Percentiles rank a stretch among this genome's conserved stretches.
phyloP scores from a whole-genome alignment of 2,113 vertebrate genomes.

The Tragelaphus scriptus region DNA sequence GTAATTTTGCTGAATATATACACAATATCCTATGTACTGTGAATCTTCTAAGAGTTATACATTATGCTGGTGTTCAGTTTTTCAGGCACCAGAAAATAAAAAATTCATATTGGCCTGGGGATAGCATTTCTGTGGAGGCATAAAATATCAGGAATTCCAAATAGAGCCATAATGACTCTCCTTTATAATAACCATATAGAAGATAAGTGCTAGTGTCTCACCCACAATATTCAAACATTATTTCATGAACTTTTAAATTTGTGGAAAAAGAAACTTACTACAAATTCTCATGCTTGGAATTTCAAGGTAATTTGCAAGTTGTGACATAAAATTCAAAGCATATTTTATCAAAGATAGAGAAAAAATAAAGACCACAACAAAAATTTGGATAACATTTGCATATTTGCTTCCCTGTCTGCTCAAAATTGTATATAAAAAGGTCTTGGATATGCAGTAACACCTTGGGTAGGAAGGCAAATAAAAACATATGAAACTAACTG shows the following conservation, averaged over 20 bases:
- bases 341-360: neutral
- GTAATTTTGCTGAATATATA: neutral
- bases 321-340: neutral
- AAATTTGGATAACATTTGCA: neutral
- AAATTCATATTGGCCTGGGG: neutral
- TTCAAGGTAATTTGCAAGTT: neutral
- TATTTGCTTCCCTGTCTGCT: neutral
- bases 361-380: neutral
- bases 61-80: neutral
- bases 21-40: neutral
- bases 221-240: neutral
- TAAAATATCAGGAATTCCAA: slow-evolving; percentile 51
- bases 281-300: neutral
- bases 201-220: neutral
- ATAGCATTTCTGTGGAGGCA: slow-evolving; percentile 19
- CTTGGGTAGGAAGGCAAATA: neutral
- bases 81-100: neutral
- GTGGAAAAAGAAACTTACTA: neutral
- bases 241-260: neutral
- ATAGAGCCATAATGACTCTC: neutral
- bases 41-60: slow-evolving; percentile 11
- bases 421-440: neutral
- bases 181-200: slow-evolving; percentile 24
- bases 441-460: neutral
- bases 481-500: neutral